Evolutionary conservation across 2,797 vertebrate species (phyloP), one percentile per base, ranked within the genome.

Genomic region (Microchirus variegatus): DNA sequence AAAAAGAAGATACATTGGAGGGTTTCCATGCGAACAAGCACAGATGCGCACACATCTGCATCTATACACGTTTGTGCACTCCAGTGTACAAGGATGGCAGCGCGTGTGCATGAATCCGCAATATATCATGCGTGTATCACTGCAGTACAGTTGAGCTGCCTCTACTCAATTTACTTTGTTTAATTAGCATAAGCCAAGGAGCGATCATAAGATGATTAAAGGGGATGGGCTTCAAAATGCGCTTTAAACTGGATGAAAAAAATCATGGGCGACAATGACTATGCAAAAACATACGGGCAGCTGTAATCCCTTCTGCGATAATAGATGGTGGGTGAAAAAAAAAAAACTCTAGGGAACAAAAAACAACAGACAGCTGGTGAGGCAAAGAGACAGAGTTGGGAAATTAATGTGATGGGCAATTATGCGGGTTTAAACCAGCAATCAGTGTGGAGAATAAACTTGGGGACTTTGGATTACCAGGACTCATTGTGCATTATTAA

Each of bases 131-230:
- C 63, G 49, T 47, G 5, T 22, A 59, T 42, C 44, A 19, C 46
- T 48, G 37, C 45, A 41, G 45, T 53, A 63, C 61, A 51, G 47
- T 42, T 45, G 59, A 41, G 67, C 51, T 59, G 63, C 48, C 49
- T 75, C 74, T 55, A 61, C 52, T 68, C 57, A 40, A 71, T 70
- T 82, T 66, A 48, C 19, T 48, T 45, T 75, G 75, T 88, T 88
- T 81, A 82, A 87, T 88, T 84, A 89, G 54, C 72, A 80, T 80
- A 69, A 77, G 69, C 85, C 64, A 54, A 70, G 56, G 52, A 63
- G 69, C 1, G 56, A 89, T 85, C 84, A 79, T 7, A 2, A 65
- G 69, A 59, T 67, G 80, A 78, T 74, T 81, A 80, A 75, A 73
- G 63, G 66, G 75, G 75, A 67, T 50, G 59, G 63, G 50, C 62